A percentile compares a stretch with the other conserved stretches of the same genome.
These are phyloP conservation scores for Anastatus disparis DNA, from an alignment of 1,140 invertebrate species.

Conservation along the genomic window DNA sequence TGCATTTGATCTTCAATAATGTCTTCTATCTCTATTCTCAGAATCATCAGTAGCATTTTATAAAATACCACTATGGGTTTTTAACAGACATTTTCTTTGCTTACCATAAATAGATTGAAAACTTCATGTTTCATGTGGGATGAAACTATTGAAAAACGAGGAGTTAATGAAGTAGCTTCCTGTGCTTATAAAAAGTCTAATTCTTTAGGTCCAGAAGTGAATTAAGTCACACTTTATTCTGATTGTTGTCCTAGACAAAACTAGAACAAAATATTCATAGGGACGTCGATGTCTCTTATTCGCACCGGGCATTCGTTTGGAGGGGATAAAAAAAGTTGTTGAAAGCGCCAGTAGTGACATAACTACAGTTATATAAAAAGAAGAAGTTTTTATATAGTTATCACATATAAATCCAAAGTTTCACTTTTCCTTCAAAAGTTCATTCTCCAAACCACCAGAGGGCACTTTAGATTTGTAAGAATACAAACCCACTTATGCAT, in stretches of 20 bases:
- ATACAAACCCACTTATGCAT: too few species aligned
- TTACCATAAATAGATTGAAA: too few species aligned
- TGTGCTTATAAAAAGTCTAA: conserved; percentile 14
- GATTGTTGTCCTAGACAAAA: conserved; percentile 56
- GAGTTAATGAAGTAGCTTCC: background rate
- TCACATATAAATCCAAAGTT: too few species aligned
- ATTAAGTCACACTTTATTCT: conserved; percentile 51
- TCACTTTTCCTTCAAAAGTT: too few species aligned
- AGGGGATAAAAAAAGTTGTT: too few species aligned
- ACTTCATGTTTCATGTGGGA: conserved; percentile 26
- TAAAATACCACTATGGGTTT: background rate
- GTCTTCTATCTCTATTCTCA: background rate
- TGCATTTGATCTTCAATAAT: background rate
- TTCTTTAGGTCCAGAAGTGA: conserved; percentile 36
- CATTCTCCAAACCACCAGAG: too few species aligned
- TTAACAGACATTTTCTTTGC: background rate
- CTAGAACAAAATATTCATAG: conserved; percentile 50
- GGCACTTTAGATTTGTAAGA: too few species aligned
- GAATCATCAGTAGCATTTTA: background rate
- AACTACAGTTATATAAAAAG: too few species aligned
- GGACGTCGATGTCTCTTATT: conserved; percentile 44
- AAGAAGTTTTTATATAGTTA: too few species aligned
- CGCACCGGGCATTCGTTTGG: too few species aligned
- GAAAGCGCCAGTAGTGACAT: too few species aligned
- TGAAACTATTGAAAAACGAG: background rate